Conservation (phyloP, 2,888 invertebrate genomes). For the Cephus runcator region DNA sequence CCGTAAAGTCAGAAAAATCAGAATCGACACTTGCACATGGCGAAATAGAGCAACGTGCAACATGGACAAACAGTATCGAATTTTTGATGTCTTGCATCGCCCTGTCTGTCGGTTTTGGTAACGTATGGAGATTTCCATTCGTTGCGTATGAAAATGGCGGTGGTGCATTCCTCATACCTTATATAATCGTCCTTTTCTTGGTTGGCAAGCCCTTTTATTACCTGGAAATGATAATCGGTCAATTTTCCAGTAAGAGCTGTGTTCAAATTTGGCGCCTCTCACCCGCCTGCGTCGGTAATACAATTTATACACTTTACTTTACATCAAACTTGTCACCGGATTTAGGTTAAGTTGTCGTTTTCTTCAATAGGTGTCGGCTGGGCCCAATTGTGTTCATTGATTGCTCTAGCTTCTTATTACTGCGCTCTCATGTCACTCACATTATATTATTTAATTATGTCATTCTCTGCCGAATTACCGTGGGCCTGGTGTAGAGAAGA, state of each 20-base stretch:
- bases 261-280: constrained; percentile 74
- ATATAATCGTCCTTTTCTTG: constrained; percentile 71
- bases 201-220: constrained; percentile 83
- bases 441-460: constrained; percentile 78
- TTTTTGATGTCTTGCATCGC: constrained; percentile 72
- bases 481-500: constrained; percentile 76
- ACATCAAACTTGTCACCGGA: background rate
- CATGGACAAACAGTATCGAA: constrained; percentile 71
- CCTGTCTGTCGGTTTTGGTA: constrained; percentile 73
- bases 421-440: constrained; percentile 80
- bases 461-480: constrained; percentile 76
- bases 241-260: constrained; percentile 81
- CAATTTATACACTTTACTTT: background rate
- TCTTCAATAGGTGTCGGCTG: constrained; percentile 62
- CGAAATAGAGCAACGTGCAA: constrained; percentile 35
- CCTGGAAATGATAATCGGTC: constrained; percentile 84
- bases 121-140: constrained; percentile 74
- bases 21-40: background rate
- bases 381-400: constrained; percentile 64
- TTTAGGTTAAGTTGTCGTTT: background rate
- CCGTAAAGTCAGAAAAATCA: background rate
- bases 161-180: constrained; percentile 74
- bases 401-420: constrained; percentile 74
- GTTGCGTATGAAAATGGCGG: constrained; percentile 73
- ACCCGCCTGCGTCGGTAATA: constrained; percentile 79